phyloP scores from a whole-genome alignment of 2,888 invertebrate species.

The Herminia tarsipennalis region DNA sequence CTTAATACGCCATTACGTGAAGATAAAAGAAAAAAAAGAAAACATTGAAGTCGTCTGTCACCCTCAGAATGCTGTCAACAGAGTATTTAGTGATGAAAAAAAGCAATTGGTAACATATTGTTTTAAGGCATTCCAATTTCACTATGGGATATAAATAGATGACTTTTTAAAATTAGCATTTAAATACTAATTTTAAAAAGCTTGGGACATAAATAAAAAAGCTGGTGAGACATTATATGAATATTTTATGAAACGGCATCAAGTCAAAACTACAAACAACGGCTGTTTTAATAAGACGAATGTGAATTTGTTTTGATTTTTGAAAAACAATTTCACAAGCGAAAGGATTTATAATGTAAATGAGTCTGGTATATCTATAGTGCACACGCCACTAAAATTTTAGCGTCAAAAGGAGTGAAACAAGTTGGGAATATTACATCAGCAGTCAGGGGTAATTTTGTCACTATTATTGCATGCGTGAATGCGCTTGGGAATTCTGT shows the following conservation, averaged over 20 bases:
- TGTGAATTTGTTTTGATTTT: neutral
- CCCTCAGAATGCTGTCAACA: neutral
- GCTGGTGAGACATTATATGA: conserved; percentile 14
- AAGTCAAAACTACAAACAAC: neutral
- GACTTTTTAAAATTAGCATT: conserved; percentile 15
- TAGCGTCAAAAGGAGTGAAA: neutral
- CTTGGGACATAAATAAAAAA: conserved; percentile 9
- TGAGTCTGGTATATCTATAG: neutral
- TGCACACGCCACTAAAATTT: too few relatives aligned
- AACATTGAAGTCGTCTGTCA: neutral
- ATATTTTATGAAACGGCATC: conserved; percentile 12
- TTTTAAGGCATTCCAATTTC: conserved; percentile 13
- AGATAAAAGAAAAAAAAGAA: too few relatives aligned
- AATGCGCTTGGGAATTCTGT: too few relatives aligned
- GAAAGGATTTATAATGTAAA: neutral
- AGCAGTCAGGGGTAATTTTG: too few relatives aligned
- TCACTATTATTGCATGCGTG: too few relatives aligned
- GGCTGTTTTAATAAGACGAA: conserved; percentile 6
- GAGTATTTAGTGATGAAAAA: conserved; percentile 2
- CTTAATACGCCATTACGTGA: too few relatives aligned
- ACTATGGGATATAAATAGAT: conserved; percentile 10
- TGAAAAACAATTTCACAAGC: neutral
- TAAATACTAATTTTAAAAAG: conserved; percentile 6
- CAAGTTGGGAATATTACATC: neutral
- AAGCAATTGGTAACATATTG: conserved; percentile 5